Base-by-base conservation (phyloP, 2,888 invertebrate genomes). In the Portevinia maculata region DNA sequence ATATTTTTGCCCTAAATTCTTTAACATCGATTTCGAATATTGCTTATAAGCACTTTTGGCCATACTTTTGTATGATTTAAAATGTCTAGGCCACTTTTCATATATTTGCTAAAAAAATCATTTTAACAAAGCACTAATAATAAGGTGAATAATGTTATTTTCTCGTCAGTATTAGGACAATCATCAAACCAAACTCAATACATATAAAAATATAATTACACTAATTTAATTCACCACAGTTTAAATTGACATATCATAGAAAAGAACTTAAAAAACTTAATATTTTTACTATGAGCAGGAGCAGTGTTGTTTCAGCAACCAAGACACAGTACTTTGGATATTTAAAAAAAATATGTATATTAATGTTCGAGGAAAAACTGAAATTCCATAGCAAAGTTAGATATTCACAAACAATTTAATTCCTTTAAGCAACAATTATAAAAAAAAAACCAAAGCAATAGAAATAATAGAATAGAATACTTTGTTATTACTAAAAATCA, bases 171-270 rank as follows among this genome's bases (percentile, higher is more conserved):
- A 46, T 76, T 50, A 81, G 46, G 76, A 81, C 76, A 81, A 81
- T 81, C 76, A 81, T 75, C 64, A 52, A 64, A 7, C 8, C 34
- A 69, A 55, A 67, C 32, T 30, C 53, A 64, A 24, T 24, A 24
- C 24, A 24, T 24, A 44, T 32, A n/a, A 57, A 28, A 57, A 50
- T 19, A 24, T 30, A 37, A 13, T 4, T 15, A 15, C 5, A 34
- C 15, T 30, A 52, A 59, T 46, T 62, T 15, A 21, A 48, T 53
- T 71, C 30, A 53, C 44, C 34, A 28, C 52, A 39, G 30, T 64
- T 81, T 44, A 75, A 59, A 70, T 53, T 60, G 37, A 81, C 81
- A 81, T 81, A 81, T 81, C 81, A 52, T 76, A 4, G 60, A 48
- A 46, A 59, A 34, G 11, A 3, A 15, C 24, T 19, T 34, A 55